phyloP scores from a whole-genome alignment of 2,113 vertebrate species.

The Petroica traversi region DNA sequence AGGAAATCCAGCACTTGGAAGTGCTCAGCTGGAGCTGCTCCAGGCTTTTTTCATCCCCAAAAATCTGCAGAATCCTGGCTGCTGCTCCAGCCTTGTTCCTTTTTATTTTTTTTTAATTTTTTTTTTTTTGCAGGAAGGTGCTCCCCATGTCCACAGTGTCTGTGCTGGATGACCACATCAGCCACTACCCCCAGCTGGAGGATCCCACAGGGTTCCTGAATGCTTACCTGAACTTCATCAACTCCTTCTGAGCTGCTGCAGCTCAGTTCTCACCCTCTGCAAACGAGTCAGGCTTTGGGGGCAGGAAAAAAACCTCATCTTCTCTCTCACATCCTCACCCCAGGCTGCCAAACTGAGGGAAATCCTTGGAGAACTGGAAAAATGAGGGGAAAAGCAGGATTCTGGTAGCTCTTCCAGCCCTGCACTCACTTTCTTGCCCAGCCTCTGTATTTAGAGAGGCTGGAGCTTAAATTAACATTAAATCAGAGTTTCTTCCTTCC shows the following conservation, averaged over 20 bases:
- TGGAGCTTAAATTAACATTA: not conserved
- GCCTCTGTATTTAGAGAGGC: not conserved
- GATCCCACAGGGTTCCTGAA: conserved; percentile 92
- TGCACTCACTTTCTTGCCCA: not conserved
- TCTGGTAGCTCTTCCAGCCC: not conserved
- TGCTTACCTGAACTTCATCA: conserved; percentile 91
- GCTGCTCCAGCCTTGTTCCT: no score
- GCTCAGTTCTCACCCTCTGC: not conserved
- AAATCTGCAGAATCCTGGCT: not conserved
- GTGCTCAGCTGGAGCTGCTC: not conserved
- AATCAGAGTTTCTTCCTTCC: not conserved
- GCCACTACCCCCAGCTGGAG: conserved; percentile 96
- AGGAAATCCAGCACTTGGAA: not conserved
- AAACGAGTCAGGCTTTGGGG: not conserved
- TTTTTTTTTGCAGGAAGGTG: no score
- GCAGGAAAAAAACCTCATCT: not conserved
- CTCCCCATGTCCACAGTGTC: conserved; percentile 86
- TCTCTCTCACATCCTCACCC: not conserved
- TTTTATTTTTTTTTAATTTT: no score
- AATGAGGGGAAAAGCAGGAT: not conserved
- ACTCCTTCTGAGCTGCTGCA: conserved; percentile 86
- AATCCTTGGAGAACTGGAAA: not conserved
- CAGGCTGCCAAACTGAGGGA: not conserved
- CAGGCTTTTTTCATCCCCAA: not conserved
- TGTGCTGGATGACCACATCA: conserved; percentile 91